Base-by-base conservation (phyloP, 2,797 vertebrate genomes). In the Emys orbicularis region DNA sequence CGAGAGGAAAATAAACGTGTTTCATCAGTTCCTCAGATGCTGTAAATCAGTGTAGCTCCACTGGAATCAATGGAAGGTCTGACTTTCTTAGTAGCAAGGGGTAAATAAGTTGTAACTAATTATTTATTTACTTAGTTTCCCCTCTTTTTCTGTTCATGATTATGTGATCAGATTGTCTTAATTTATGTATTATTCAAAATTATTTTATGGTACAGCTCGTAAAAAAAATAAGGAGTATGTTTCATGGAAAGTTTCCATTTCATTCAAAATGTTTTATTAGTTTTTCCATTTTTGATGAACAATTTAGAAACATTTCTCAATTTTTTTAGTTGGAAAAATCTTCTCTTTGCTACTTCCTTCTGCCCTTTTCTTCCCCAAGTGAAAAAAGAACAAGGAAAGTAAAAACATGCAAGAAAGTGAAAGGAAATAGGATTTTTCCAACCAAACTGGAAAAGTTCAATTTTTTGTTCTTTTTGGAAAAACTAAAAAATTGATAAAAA, bases 101-200 rank as follows among this genome's bases (percentile, higher is more conserved):
- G 83, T 77, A 4, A 81, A 83, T 9, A 83, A 88, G 12, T 80
- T 89, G 11, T 53, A 86, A 65, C 18, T 89, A 94, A 54, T 72
- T 0, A 12, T 77, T 81, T 25, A 6, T 21, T 47, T 57, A 72
- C 16, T 79, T 29, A 65, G 81, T 91, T 74, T 74, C 72, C 5
- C 72, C 21, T 88, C 84, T 79, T 19, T 76, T 21, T 56, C 3
- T 87, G 12, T 68, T 68, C 49, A 59, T 37, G 27, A 59, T 81
- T 81, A 65, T n/a, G 61, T n/a, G n/a, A n/a, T 16, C n/a, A 37
- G 61, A 68, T 68, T 37, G 34, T 21, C 34, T 37, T 8, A 34
- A 79, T 47, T 41, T 84, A 84, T 53, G 0, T 0, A 10, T 76
- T 87, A 54, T 81, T 88, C 12, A 80, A 74, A 81, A 80, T 13